Base-by-base conservation (phyloP, 2,888 invertebrate species). In the Cryptosula pallasiana region DNA sequence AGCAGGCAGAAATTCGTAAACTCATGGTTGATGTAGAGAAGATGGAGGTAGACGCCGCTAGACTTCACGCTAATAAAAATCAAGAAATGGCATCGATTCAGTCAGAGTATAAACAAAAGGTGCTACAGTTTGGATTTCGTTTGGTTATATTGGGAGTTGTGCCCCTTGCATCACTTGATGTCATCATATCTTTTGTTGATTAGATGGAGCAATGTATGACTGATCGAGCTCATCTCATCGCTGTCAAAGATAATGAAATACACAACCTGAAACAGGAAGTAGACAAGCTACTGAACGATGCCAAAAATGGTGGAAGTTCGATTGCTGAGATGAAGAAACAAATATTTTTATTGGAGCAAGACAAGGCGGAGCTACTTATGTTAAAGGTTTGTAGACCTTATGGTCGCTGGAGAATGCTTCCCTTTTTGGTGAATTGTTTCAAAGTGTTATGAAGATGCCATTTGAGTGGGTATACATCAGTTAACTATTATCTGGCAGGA, bases 191-290 rank as follows among this genome's bases (percentile, higher is more conserved):
- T n/a, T n/a, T n/a, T n/a, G 5, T 57, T 23, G n/a, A 57, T 13
- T 27, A 63, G 63, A 63, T 63, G 63, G 63, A 63, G 32, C 63
- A 63, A 32, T 63, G 25, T 32, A 63, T 5, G 9, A 63, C 63
- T 13, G 63, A 63, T 32, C 25, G 63, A 63, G 63, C 63, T 32
- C 63, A 63, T 32, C 63, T 63, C 5, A 63, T 63, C 2, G 63
- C 63, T 2, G 34, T 63, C 63, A 63, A 63, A 32, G 63, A 63
- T 32, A 63, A 63, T 27, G 63, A 63, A 32, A 63, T 63, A 32
- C 63, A 63, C 5, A 63, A 63, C 32, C 63, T 63, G 13, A 63
- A 27, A 63, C 63, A 63, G 63, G 63, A 63, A 63, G n/a, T 63
- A 63, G 63, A 63, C 32, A 63, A 63, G 34, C 63, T 63, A 27